phyloP scores from a whole-genome alignment of 1,140 invertebrate genomes.

The Bombus vancouverensis region DNA sequence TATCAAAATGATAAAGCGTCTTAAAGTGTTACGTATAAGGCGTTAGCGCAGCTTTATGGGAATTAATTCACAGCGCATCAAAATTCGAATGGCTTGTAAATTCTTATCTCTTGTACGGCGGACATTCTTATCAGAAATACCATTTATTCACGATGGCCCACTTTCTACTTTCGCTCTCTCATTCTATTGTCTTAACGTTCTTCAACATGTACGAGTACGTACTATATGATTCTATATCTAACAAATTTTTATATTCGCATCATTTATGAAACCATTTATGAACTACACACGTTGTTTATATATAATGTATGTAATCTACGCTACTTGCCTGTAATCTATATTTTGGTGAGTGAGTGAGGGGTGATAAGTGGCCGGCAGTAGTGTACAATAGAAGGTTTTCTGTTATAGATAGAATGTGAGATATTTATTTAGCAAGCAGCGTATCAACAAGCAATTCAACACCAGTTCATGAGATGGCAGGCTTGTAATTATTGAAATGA shows the following conservation, averaged over 20 bases:
- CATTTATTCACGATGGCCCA: slow-evolving; percentile 49
- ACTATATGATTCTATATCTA: background rate
- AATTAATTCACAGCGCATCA: slow-evolving; percentile 28
- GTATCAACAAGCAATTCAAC: no score
- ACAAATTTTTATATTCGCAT: background rate
- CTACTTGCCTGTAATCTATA: background rate
- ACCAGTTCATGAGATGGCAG: no score
- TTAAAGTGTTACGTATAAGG: background rate
- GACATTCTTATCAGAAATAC: slow-evolving; percentile 41
- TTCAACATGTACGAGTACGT: background rate
- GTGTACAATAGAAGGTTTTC: no score
- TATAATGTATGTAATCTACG: no score
- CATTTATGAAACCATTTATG: background rate
- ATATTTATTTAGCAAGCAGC: no score
- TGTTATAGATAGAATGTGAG: no score
- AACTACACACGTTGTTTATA: no score
- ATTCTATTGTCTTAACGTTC: slow-evolving; percentile 24
- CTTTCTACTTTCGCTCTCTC: slow-evolving; percentile 23
- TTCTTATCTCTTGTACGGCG: slow-evolving; percentile 33
- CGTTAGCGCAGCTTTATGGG: background rate
- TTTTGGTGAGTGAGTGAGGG: no score
- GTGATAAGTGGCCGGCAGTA: no score
- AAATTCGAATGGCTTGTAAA: slow-evolving; percentile 47
- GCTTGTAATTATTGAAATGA: no score
- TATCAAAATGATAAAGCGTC: background rate